These are phyloP conservation scores for Scomber colias DNA, from an alignment of 2,113 vertebrate species.

Conservation along the genomic window DNA sequence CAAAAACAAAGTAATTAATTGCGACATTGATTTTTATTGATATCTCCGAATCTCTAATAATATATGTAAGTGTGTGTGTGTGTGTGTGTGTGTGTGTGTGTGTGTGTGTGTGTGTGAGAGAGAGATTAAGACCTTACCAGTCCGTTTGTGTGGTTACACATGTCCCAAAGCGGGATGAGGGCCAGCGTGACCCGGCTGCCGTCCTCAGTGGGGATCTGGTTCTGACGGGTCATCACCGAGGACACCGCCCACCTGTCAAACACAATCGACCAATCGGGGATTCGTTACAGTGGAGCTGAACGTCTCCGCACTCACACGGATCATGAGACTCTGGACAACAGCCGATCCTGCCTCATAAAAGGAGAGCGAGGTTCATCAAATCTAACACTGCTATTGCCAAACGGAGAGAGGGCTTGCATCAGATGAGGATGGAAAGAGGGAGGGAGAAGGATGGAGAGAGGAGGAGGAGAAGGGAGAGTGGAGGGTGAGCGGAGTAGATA, in stretches of 20 bases:
- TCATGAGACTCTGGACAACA: not conserved
- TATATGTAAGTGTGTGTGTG: no score
- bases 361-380: not conserved
- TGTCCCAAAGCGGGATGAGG: constrained; percentile 98
- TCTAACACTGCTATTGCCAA: constrained; percentile 28
- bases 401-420: constrained; percentile 36
- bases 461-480: constrained; percentile 2
- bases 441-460: not conserved
- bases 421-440: constrained; percentile 36
- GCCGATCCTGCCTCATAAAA: no score
- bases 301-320: not conserved
- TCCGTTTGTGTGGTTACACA: constrained; percentile 99
- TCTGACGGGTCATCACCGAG: constrained; percentile 98
- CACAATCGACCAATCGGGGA: not conserved
- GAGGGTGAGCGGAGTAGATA: not conserved
- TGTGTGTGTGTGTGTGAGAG: not conserved
- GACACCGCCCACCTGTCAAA: constrained; percentile 94
- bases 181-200: constrained; percentile 95
- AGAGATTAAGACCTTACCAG: constrained; percentile 83
- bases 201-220: constrained; percentile 98
- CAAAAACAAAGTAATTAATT: no score
- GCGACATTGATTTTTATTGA: no score
- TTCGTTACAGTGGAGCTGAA: not conserved
- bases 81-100: not conserved
- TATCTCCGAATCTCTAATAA: no score